A percentile compares a stretch with the other conserved stretches of the same genome.
phyloP scores from a whole-genome alignment of 2,113 vertebrate genomes.

The Phycodurus eques region DNA sequence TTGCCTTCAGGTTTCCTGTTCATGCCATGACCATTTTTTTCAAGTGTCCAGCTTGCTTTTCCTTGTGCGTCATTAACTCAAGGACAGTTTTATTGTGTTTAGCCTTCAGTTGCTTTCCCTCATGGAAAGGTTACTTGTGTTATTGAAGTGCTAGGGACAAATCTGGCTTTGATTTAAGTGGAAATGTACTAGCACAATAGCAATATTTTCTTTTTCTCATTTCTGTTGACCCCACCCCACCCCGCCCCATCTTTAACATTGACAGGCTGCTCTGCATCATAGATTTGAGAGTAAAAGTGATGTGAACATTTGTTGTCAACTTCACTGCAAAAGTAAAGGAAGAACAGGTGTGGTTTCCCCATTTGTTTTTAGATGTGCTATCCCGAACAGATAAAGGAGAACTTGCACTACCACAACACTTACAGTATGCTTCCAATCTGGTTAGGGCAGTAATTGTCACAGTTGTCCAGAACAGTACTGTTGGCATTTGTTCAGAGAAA shows the following conservation, averaged over 20 bases:
- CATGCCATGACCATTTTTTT: neutral
- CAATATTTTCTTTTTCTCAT: neutral
- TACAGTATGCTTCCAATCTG: neutral
- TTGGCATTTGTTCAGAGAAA: neutral
- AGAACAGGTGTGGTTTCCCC: neutral
- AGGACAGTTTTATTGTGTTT: slow-evolving; percentile 16
- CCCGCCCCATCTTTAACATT: neutral
- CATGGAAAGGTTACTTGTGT: slow-evolving; percentile 18
- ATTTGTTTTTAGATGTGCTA: neutral
- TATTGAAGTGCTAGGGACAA: slow-evolving; percentile 11
- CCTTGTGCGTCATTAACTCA: slow-evolving; percentile 7
- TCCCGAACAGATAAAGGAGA: slow-evolving; percentile 9
- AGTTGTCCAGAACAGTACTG: neutral
- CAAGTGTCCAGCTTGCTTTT: neutral
- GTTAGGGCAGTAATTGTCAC: slow-evolving; percentile 1
- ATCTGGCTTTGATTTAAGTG: slow-evolving; percentile 47
- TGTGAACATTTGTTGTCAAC: neutral
- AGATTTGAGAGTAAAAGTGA: neutral
- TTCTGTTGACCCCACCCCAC: neutral
- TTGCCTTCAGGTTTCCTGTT: neutral
- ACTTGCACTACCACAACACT: neutral
- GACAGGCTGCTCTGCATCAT: neutral
- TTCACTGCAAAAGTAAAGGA: neutral
- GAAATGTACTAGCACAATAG: slow-evolving; percentile 20
- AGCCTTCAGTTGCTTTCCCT: slow-evolving; percentile 15